Evolutionary conservation across 37 sponge, comb jelly and placozoan species (phyloP).

Genomic region (Haliclona indistincta): DNA sequence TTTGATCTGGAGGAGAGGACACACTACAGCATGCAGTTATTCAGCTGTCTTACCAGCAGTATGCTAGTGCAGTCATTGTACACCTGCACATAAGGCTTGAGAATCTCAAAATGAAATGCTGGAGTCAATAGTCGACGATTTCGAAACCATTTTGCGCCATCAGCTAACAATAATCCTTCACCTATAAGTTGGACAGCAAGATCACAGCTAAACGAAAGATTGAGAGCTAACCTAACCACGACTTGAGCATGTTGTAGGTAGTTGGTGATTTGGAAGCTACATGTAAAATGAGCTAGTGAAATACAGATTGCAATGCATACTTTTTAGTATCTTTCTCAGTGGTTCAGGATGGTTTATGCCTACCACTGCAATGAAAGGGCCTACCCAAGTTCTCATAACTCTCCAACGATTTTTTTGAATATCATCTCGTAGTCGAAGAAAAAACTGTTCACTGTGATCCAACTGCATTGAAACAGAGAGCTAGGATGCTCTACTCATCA

Average conservation of each 20-base stretch:
- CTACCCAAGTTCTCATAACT: constrained; percentile 8
- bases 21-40: too few relatives aligned
- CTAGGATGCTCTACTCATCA: too few relatives aligned
- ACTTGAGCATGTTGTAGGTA: not conserved
- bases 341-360: constrained; percentile 6
- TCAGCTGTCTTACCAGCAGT: constrained; percentile 39
- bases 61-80: constrained; percentile 32
- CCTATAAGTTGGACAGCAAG: constrained; percentile 22
- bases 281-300: too few relatives aligned
- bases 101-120: constrained; percentile 86
- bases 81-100: constrained; percentile 67
- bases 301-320: too few relatives aligned
- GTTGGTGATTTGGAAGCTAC: not conserved
- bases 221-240: constrained; percentile 9
- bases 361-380: not conserved
- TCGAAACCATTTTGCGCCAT: constrained; percentile 69
- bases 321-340: constrained; percentile 15
- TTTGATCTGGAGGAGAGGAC: too few relatives aligned
- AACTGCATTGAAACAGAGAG: too few relatives aligned
- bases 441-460: too few relatives aligned
- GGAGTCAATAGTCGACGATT: constrained; percentile 81
- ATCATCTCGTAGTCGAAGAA: too few relatives aligned
- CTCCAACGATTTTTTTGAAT: not conserved
- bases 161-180: constrained; percentile 71
- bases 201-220: not conserved